A percentile compares a stretch with the other conserved stretches of the same genome.
These are phyloP conservation scores for Cheumatopsyche charites DNA, from an alignment of 1,140 invertebrate species.

Conservation along the genomic window DNA sequence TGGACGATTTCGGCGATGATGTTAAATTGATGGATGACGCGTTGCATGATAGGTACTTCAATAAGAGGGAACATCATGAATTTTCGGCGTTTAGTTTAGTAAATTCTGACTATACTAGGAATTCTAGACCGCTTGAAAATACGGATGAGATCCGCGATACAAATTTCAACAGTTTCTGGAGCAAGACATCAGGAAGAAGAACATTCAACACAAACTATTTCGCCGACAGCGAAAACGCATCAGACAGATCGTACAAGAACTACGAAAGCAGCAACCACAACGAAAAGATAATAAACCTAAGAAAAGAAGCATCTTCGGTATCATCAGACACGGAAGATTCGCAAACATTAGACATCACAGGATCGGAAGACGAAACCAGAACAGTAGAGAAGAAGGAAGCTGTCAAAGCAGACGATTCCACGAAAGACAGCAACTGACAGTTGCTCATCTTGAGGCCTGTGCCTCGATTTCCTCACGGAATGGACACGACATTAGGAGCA, in stretches of 20 bases:
- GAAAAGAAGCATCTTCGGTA: conserved; percentile 53
- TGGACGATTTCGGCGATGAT: conserved; percentile 46
- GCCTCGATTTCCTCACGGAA: conserved; percentile 56
- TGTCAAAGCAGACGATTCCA: conserved; percentile 43
- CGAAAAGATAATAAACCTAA: conserved; percentile 2
- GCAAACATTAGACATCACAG: conserved; percentile 59
- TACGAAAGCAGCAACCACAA: conserved; percentile 53
- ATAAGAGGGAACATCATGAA: conserved; percentile 48
- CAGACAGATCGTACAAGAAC: conserved; percentile 47
- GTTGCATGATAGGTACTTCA: conserved; percentile 35
- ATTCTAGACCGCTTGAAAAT: conserved; percentile 51
- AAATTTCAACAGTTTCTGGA: conserved; percentile 60
- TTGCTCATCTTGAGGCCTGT: conserved; percentile 58
- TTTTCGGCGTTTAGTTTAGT: conserved; percentile 59
- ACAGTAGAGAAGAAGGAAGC: conserved; percentile 22
- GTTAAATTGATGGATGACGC: conserved; percentile 45
- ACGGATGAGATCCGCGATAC: conserved; percentile 55
- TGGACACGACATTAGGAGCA: conserved; percentile 37
- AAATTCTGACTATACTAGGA: conserved; percentile 51
- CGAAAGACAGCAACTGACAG: conserved; percentile 54
- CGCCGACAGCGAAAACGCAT: conserved; percentile 43
- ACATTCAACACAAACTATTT: conserved; percentile 48
- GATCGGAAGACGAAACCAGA: conserved; percentile 56
- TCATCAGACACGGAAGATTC: conserved; percentile 57
- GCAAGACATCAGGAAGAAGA: conserved; percentile 53